Evolutionary conservation across 2,888 invertebrate species (phyloP).

Genomic region (Amblyjoppa proteus): DNA sequence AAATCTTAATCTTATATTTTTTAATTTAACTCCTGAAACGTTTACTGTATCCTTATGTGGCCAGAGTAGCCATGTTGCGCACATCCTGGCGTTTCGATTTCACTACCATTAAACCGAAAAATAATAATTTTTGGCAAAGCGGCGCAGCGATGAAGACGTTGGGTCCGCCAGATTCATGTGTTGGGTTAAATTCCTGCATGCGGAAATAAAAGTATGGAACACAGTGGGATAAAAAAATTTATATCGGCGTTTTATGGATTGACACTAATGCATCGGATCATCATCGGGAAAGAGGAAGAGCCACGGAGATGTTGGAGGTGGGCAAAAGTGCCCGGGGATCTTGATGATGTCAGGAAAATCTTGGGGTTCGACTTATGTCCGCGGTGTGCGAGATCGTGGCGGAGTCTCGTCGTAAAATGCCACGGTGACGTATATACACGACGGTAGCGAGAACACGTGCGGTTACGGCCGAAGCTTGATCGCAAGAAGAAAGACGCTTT

Average conservation of each 20-base stretch:
- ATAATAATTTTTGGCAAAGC: neutral
- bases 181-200: neutral
- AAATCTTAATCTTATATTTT: too few species aligned
- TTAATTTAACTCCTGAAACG: too few species aligned
- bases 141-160: too few species aligned
- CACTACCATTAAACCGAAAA: neutral
- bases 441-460: slow-evolving; percentile 13
- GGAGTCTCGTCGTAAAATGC: slow-evolving; percentile 37
- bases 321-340: slow-evolving; percentile 28
- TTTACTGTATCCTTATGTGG: too few species aligned
- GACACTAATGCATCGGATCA: slow-evolving; percentile 6
- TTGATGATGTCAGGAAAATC: slow-evolving; percentile 49
- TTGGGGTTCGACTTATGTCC: neutral
- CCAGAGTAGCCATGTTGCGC: too few species aligned
- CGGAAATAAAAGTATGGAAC: neutral
- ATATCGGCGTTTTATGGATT: slow-evolving; percentile 1
- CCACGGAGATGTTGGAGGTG: neutral
- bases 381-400: neutral
- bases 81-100: too few species aligned
- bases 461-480: slow-evolving; percentile 18
- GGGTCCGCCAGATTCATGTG: too few species aligned
- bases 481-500: slow-evolving; percentile 35
- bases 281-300: slow-evolving; percentile 17
- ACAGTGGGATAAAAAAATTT: neutral
- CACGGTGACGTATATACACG: neutral